Base-by-base conservation (phyloP, 2,113 vertebrate genomes). In the Mesoclemmys tuberculata region DNA sequence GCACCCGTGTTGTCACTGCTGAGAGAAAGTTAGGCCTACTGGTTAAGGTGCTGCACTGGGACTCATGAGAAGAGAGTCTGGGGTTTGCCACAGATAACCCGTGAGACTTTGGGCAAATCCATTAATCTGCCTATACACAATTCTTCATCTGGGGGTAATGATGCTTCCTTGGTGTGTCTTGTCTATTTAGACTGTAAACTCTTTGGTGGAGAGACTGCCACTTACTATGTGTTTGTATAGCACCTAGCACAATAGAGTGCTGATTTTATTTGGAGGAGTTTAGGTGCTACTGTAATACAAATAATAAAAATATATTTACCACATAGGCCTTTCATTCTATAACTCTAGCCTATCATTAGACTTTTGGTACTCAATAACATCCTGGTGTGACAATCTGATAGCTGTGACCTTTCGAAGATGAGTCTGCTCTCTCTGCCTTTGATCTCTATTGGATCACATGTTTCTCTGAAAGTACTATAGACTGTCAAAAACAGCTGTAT, bases 371-470 rank as follows among this genome's bases (percentile, higher is more conserved):
- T 21, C 19, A 71, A 3, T 71, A 71, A 38, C 38, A 71, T 71
- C 38, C 64, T 71, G n/a, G 64, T 71, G 10, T 71, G 22, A 3
- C 38, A 4, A 4, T 4, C 27, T 1, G 21, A 21, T 49, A 29
- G 48, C 21, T 0, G 0, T 8, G 38, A 74, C n/a, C 4, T 82
- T 48, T 31, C 44, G n/a, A 87, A 48, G 19, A 16, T 78, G 46
- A 51, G 41, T 22, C 8, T 4, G 4, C 51, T 79, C 48, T 82
- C 48, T 77, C 58, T 54, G 31, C 31, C 54, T 94, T 80, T 19
- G 27, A 19, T 61, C 29, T 78, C 44, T 77, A 7, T 3, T 19
- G 6, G 0, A 0, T 21, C 74, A 88, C 24, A 41, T 41, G 51
- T 5, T 11, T 14, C 2, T 1, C n/a, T 56, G 22, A 19, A 77